These are phyloP conservation scores for Nesometra sesokonis DNA, from an alignment of 35 echinoderm and acorn worm species.

Conservation along the genomic window DNA sequence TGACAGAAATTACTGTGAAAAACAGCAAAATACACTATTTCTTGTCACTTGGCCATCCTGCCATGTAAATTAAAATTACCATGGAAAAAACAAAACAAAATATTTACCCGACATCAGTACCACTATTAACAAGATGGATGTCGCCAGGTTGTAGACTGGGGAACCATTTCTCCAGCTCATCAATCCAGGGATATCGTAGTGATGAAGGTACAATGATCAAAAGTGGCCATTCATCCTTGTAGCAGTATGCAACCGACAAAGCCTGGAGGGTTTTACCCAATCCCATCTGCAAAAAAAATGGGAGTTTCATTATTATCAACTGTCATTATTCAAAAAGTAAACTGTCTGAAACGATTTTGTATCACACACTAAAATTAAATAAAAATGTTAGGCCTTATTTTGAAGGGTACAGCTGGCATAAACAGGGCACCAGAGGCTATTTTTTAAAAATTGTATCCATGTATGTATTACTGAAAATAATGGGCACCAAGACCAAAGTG, in stretches of 20 bases:
- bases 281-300: slow-evolving; percentile 45
- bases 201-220: slow-evolving; percentile 62
- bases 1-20: no score
- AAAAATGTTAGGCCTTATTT: no score
- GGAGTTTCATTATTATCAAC: not conserved
- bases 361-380: no score
- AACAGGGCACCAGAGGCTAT: no score
- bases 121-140: slow-evolving; percentile 47
- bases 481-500: no score
- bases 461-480: no score
- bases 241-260: slow-evolving; percentile 55
- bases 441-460: no score
- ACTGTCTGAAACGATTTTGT: no score
- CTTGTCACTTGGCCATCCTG: no score
- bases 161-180: slow-evolving; percentile 70
- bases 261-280: slow-evolving; percentile 74
- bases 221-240: slow-evolving; percentile 64
- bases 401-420: no score
- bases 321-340: no score
- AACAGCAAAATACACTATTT: no score
- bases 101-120: slow-evolving; percentile 51
- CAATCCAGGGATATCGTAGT: slow-evolving; percentile 72
- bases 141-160: slow-evolving; percentile 63
- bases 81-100: not conserved
- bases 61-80: not conserved